These are phyloP conservation scores for Morone saxatilis DNA, from an alignment of 2,113 vertebrate genomes.

Conservation along the genomic window DNA sequence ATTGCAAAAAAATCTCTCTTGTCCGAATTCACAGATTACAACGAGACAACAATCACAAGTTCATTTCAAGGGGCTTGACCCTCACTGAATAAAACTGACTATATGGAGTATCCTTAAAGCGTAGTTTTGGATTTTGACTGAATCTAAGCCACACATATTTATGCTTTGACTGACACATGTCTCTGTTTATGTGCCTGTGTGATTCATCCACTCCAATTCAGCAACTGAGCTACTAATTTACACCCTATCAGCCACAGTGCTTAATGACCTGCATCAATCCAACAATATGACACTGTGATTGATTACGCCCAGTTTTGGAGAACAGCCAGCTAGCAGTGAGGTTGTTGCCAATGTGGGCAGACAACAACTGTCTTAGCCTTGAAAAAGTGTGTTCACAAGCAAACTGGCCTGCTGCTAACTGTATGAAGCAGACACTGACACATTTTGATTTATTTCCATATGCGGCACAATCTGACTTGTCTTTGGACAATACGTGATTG, in stretches of 20 bases:
- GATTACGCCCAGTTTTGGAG: slow-evolving; percentile 29
- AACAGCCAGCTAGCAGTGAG: slow-evolving; percentile 22
- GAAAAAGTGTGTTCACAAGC: slow-evolving; percentile 20
- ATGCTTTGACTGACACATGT: not conserved
- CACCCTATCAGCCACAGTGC: slow-evolving; percentile 21
- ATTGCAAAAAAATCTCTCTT: no score
- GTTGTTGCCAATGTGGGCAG: slow-evolving; percentile 19
- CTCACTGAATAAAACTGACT: not conserved
- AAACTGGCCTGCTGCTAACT: slow-evolving; percentile 12
- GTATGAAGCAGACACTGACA: not conserved
- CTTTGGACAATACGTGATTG: not conserved
- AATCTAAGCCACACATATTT: not conserved
- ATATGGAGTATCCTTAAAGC: not conserved
- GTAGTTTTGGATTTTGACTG: no score
- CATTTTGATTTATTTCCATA: slow-evolving; percentile 10
- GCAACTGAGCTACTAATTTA: slow-evolving; percentile 12
- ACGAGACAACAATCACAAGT: no score
- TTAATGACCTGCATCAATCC: slow-evolving; percentile 44
- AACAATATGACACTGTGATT: slow-evolving; percentile 41
- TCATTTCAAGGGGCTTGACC: no score
- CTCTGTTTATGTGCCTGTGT: not conserved
- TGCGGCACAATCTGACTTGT: not conserved
- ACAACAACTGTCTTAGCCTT: slow-evolving; percentile 13
- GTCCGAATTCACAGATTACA: no score
- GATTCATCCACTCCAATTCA: slow-evolving; percentile 22